Base-by-base conservation (phyloP, 1,140 invertebrate species). In the Meloidogyne hapla region DNA sequence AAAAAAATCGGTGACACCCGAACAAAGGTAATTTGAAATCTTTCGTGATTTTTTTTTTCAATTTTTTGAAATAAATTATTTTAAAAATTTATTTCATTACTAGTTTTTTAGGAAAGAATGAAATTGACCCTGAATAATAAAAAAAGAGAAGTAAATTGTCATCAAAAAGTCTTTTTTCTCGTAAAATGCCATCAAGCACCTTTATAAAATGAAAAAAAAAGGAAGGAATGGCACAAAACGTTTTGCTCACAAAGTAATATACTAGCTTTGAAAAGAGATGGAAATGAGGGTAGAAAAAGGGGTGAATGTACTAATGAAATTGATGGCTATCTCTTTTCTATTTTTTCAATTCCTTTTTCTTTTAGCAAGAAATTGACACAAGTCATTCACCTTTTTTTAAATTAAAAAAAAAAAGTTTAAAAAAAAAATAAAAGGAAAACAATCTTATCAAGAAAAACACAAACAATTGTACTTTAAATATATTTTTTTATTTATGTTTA, bases 361-460 rank as follows among this genome's bases (percentile, higher is more conserved):
- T 42, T 42, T 42, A 56, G 48, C 48, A n/a, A 56, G 48, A 56
- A 56, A 48, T 48, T 48, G 45, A 48, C 45, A 56, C 48, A 56
- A 56, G 48, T 56, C 18, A 56, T 56, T 56, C n/a, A 56, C 48
- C 12, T n/a, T 48, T 48, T 15, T 48, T 48, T 48, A 48, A 48
- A 13, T 18, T 18, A 18, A 48, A 48, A 48, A 56, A 56, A 56
- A 48, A 56, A 56, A 56, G n/a, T 56, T 56, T 56, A 56, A 45
- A 45, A 15, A 45, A 45, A 45, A 15, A 45, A 45, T 56, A n/a
- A 56, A 56, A 21, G 21, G 65, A n/a, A 38, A n/a, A n/a, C 8
- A 21, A 21, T 28, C 5, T 0, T n/a, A 18, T 18, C 21, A 67
- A 26, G 21, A n/a, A 8, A n/a, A 21, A 68, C 25, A 33, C 33